Evolutionary conservation across 2,113 vertebrate genomes (phyloP), one percentile per base, ranked within the genome.

Genomic region (Pteruthius melanotis): DNA sequence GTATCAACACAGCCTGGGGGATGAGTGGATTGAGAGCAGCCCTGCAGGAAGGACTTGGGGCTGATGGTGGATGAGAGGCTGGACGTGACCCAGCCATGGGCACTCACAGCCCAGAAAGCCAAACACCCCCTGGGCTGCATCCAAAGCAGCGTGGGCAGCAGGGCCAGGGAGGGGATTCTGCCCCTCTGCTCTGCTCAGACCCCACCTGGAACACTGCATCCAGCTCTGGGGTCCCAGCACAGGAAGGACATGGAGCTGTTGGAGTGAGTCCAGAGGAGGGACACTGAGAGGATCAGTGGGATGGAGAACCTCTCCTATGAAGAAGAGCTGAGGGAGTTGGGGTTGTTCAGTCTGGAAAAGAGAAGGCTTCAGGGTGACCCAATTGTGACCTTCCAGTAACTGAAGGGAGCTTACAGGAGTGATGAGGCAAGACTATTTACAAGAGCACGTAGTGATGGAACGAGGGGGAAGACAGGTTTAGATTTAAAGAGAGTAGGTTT

Each of bases 181-280:
- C n/a, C 28, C 49, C 81, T 57, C 69, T 72, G 70, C 70, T 50
- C 68, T 84, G 59, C 7, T 74, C 9, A 64, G 28, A 47, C 11
- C 66, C 15, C n/a, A 39, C 49, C 59, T 84, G 69, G n/a, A 47
- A 30, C 2, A n/a, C 82, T 84, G 59, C n/a, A 40, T 3, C 28
- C 42, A 85, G 16, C 35, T 35, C 53, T 76, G 61, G 52, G 52
- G 3, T 9, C 7, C 31, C 61, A 27, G 44, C 27, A 52, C 53
- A 22, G 53, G 31, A 0, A n/a, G 13, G 4, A 15, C 20, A 35
- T 0, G 35, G 17, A 52, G 1, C 21, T 68, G 17, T 0, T 22
- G 33, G 37, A 60, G 14, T 0, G 0, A 5, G 17, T 27, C 2
- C 26, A 44, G 27, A 22, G 17, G 5, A 52, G 45, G 12, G 31